Evolutionary conservation across 1,140 invertebrate species (phyloP), one percentile per base, ranked within the genome.

Genomic region (Oscheius sp.): DNA sequence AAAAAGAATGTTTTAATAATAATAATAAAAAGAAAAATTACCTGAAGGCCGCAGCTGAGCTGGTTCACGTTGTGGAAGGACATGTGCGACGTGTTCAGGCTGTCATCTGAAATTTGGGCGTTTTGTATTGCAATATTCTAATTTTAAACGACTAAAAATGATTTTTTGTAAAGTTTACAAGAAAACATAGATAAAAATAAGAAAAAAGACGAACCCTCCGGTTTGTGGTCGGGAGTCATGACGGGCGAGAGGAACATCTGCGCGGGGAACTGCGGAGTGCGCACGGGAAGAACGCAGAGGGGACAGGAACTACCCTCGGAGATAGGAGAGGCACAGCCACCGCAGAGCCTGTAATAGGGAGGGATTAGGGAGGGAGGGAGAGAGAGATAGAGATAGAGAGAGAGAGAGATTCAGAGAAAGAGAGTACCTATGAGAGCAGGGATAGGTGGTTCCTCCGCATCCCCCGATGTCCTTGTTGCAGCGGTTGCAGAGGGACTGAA

Each of bases 201-300:
- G n/a, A n/a, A n/a, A n/a, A n/a, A n/a, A n/a, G n/a, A n/a, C n/a
- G n/a, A n/a, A n/a, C n/a, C 36, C 10, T 36, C 23, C 52, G 32
- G 34, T 28, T 42, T 31, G 36, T 34, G 62, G 36, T 18, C 28
- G 4, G 49, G 3, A 2, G 49, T 28, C 20, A 59, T 2, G 13
- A 55, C 61, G 13, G 67, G 67, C 20, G 67, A 68, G 32, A 59
- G 28, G 67, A 59, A 68, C 67, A 68, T 59, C 36, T 68, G 67
- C 23, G 67, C 23, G 28, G 67, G 52, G 23, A 59, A 68, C 49
- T 7, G 49, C 7, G 49, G 49, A 13, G 7, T 55, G 7, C 49
- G 7, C 15, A 55, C 49, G 7, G 49, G 23, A 4, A 55, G 7
- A 26, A 23, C 49, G 28, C 49, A 55, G 7, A 55, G 7, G 23